Conservation (phyloP, 1,140 invertebrate genomes). For the Drosophila miranda region DNA sequence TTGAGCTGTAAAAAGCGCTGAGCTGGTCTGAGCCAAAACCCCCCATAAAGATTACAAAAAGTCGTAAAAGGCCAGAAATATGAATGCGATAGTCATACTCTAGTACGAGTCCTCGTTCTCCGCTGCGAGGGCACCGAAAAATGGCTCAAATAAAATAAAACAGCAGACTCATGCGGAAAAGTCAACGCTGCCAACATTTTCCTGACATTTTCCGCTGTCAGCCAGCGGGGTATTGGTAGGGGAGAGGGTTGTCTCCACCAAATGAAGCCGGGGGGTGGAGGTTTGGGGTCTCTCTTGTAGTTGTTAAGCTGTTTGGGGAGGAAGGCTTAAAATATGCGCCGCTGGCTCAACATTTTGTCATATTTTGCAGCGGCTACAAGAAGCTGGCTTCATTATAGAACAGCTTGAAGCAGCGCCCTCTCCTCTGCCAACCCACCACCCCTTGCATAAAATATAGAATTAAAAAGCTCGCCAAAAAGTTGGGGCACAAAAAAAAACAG, state of each 20-base stretch:
- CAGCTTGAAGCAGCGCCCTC: conserved; percentile 23
- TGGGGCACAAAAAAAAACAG: conserved; percentile 27
- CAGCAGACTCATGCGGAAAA: conserved; percentile 69
- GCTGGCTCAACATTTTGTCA: conserved; percentile 65
- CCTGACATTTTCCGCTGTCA: conserved; percentile 59
- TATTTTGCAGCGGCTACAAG: conserved; percentile 59
- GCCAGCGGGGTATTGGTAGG: conserved; percentile 22
- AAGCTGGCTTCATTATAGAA: conserved; percentile 64
- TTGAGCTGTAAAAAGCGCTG: conserved; percentile 68
- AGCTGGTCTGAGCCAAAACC: conserved; percentile 16
- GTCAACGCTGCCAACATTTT: conserved; percentile 52
- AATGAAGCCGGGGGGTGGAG: conserved; percentile 1
- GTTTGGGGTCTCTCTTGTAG: conserved; percentile 3
- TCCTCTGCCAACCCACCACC: no score
- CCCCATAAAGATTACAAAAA: conserved; percentile 71
- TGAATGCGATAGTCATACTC: conserved; percentile 67
- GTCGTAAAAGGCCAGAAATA: conserved; percentile 66
- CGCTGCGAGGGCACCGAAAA: conserved; percentile 5
- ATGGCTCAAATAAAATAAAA: conserved; percentile 54
- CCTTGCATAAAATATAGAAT: conserved; percentile 60
- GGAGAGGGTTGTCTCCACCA: neutral
- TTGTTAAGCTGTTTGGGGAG: conserved; percentile 29
- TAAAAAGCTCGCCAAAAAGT: conserved; percentile 52
- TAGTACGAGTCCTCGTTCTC: no score
- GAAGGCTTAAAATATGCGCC: conserved; percentile 60